These are phyloP conservation scores for Neodontobutis hainanensis DNA, from an alignment of 2,113 vertebrate genomes.

Conservation along the genomic window DNA sequence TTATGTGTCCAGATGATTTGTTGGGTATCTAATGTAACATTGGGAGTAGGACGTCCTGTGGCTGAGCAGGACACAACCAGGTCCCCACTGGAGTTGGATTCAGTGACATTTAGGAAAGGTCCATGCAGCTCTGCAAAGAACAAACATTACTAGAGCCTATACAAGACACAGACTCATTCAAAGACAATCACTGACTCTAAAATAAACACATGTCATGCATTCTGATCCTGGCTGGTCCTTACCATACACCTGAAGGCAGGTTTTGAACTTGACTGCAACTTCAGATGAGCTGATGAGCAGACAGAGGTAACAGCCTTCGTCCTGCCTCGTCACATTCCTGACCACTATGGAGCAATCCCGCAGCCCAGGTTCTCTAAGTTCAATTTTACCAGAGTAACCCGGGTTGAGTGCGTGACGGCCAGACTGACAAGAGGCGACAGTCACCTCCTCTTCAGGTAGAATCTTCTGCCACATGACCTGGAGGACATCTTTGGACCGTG, in stretches of 20 bases:
- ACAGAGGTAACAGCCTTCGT: slow-evolving; percentile 53
- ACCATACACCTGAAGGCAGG: slow-evolving; percentile 55
- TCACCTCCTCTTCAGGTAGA: background rate
- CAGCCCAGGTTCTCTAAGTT: slow-evolving; percentile 3
- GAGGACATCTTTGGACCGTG: slow-evolving; percentile 1
- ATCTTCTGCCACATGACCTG: slow-evolving; percentile 57
- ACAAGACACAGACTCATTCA: background rate
- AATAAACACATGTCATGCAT: background rate
- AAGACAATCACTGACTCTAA: background rate
- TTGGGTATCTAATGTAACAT: slow-evolving; percentile 11
- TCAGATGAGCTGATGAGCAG: slow-evolving; percentile 47
- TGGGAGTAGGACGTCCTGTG: slow-evolving; percentile 51
- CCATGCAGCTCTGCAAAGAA: slow-evolving; percentile 48
- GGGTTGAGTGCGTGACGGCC: background rate
- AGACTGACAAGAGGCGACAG: slow-evolving; percentile 7
- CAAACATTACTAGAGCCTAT: background rate
- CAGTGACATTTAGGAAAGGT: slow-evolving; percentile 21
- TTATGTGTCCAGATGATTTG: background rate
- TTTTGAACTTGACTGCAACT: background rate
- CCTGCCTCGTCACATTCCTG: slow-evolving; percentile 18
- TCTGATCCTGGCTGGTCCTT: background rate
- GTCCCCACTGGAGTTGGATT: background rate
- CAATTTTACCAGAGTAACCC: background rate
- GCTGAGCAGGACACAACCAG: slow-evolving; percentile 48
- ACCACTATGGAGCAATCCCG: slow-evolving; percentile 40